Percentiles rank a stretch among this genome's conserved stretches.
These are phyloP conservation scores for Ctenopoma multispine DNA, from an alignment of 2,797 vertebrate species.

Conservation along the genomic window DNA sequence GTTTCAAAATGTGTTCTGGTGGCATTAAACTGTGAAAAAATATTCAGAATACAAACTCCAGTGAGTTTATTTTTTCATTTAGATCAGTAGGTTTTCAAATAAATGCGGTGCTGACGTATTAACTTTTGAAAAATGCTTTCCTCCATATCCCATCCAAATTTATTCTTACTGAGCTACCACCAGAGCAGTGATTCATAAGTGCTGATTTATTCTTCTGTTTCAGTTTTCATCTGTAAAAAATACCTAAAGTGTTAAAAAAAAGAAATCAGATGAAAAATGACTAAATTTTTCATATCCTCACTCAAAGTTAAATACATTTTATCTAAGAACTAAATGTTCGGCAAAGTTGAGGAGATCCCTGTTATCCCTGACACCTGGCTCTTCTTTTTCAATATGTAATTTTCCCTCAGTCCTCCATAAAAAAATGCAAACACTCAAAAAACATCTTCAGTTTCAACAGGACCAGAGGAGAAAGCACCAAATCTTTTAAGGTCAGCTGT, in stretches of 20 bases:
- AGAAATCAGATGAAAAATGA: constrained; percentile 25
- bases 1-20: constrained; percentile 49
- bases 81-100: constrained; percentile 45
- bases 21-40: constrained; percentile 44
- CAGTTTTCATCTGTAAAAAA: constrained; percentile 29
- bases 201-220: constrained; percentile 37
- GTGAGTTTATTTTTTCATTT: constrained; percentile 23
- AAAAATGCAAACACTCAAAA: background rate
- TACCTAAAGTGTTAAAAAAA: constrained; percentile 8
- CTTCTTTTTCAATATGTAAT: constrained; percentile 1
- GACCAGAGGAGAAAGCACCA: constrained; percentile 9
- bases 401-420: constrained; percentile 10
- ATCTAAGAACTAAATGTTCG: constrained; percentile 7
- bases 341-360: constrained; percentile 7
- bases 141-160: constrained; percentile 5
- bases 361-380: constrained; percentile 18
- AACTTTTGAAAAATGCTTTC: constrained; percentile 29
- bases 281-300: constrained; percentile 20
- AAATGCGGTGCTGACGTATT: constrained; percentile 46
- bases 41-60: constrained; percentile 19
- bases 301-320: constrained; percentile 29
- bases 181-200: constrained; percentile 31
- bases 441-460: constrained; percentile 9
- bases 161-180: constrained; percentile 29
- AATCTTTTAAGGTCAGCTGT: constrained; percentile 45